Evolutionary conservation across 1,140 invertebrate genomes (phyloP), one percentile per base, ranked within the genome.

Genomic region (Acromyrmex charruanus): DNA sequence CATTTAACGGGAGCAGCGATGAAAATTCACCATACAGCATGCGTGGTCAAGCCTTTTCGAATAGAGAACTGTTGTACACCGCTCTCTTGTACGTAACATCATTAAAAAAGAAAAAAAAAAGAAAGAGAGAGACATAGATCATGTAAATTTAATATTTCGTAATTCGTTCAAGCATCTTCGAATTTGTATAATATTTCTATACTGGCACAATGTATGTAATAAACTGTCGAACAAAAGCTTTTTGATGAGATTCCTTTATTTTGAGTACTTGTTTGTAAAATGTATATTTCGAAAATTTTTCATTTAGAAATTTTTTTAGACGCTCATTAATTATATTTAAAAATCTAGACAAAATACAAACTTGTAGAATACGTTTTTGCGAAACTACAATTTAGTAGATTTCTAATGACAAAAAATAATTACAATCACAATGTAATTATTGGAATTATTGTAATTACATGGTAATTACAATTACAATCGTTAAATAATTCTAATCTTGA

Each of bases 181-280:
- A 91, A 93, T 94, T 94, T 94, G 93, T 94, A 94, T 94, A 65
- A 94, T 94, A 94, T 94, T 94, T 94, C 93, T 94, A 94, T 94
- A 93, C 93, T 90, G 88, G 91, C 93, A 93, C 92, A 93, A 88
- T 93, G 88, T 92, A 94, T 88, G 93, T 93, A 94, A 94, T 94
- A 94, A 94, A 93, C 85, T 92, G 88, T 92, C 90, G 80, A 93
- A 90, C 74, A 90, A 89, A 91, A 79, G 28, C 61, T 72, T 65
- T 58, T 66, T 68, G 25, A 10, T 31, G 14, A 55, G 14, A n/a
- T 68, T 49, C 25, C 2, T 5, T 66, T 77, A 28, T 16, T 31
- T 28, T 7, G 72, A 71, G 3, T 10, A 28, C 10, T 63, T 35
- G 35, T 35, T 65, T 21, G 6, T 14, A 2, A 55, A 55, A 55